A percentile compares a stretch with the other conserved stretches of the same genome.
phyloP scores from a whole-genome alignment of 1,140 invertebrate species.

The Helicoverpa armigera region DNA sequence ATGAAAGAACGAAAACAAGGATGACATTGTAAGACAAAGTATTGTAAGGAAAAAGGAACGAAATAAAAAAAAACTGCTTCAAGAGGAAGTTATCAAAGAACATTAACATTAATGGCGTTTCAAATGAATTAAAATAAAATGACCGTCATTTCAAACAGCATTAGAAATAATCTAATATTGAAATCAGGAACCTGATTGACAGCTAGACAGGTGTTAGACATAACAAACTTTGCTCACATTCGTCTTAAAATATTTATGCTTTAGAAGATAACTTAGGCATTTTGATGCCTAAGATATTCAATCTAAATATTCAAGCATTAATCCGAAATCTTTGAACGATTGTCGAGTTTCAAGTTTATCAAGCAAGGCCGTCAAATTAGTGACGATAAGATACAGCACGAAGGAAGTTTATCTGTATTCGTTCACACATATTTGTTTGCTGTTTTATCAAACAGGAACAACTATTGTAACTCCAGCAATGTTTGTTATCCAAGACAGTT shows the following conservation, averaged over 20 bases:
- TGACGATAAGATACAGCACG: conserved; percentile 38
- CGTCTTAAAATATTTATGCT: too few species aligned
- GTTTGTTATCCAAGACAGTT: too few species aligned
- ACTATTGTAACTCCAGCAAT: too few species aligned
- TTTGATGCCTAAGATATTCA: not conserved
- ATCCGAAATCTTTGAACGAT: conserved; percentile 17
- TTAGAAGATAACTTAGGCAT: not conserved
- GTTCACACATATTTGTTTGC: conserved; percentile 14
- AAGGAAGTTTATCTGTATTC: conserved; percentile 7
- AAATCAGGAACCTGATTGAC: conserved; percentile 40
- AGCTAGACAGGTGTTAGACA: conserved; percentile 1
- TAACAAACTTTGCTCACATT: not conserved
- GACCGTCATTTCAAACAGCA: not conserved
- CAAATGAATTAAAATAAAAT: not conserved
- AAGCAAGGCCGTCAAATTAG: conserved; percentile 8
- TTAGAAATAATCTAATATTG: conserved; percentile 11
- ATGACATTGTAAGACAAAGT: not conserved
- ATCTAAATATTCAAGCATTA: conserved; percentile 23
- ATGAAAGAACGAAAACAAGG: not conserved
- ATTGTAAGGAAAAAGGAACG: not conserved
- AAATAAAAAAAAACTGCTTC: not conserved
- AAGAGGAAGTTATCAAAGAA: conserved; percentile 4
- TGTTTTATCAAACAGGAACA: too few species aligned
- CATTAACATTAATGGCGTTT: not conserved
- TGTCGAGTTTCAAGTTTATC: conserved; percentile 39